Evolutionary conservation across 2,888 invertebrate species (phyloP).

Genomic region (Pseudococcus longispinus): DNA sequence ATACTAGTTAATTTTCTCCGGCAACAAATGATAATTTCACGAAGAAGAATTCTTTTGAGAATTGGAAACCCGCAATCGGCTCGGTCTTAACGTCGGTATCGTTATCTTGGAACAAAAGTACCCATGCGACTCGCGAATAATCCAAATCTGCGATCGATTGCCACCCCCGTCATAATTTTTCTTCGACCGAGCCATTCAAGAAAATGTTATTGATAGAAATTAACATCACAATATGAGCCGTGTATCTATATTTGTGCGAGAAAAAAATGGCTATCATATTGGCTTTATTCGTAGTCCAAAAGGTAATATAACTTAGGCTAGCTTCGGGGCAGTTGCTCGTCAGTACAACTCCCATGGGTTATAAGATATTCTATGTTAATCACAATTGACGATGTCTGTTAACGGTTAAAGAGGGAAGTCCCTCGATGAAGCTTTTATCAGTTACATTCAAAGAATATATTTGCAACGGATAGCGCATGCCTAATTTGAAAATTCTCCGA

Average conservation of each 20-base stretch:
- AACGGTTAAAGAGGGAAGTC: conserved; percentile 53
- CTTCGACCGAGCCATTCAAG: not conserved
- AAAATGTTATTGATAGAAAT: conserved; percentile 4
- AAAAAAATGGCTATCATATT: conserved; percentile 29
- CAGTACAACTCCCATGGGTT: conserved; percentile 54
- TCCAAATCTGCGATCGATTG: not conserved
- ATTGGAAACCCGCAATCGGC: not conserved
- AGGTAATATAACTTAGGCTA: conserved; percentile 55
- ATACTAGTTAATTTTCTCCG: not conserved
- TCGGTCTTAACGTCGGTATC: not conserved
- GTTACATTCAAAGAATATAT: conserved; percentile 51
- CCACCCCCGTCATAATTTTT: not conserved
- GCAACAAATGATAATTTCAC: not conserved
- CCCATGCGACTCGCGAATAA: conserved; percentile 15
- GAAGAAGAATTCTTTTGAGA: not conserved
- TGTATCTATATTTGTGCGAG: not conserved
- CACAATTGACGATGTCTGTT: conserved; percentile 57
- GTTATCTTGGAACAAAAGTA: not conserved
- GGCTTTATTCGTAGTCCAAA: conserved; percentile 53
- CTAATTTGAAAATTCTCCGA: conserved; percentile 44
- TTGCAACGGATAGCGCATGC: conserved; percentile 54
- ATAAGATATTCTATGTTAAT: conserved; percentile 57
- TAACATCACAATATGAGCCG: conserved; percentile 12
- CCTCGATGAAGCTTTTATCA: conserved; percentile 56
- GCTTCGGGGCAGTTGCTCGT: conserved; percentile 55